Conservation (phyloP, 2,888 invertebrate genomes). For the Acanthacorydalis orientalis region DNA sequence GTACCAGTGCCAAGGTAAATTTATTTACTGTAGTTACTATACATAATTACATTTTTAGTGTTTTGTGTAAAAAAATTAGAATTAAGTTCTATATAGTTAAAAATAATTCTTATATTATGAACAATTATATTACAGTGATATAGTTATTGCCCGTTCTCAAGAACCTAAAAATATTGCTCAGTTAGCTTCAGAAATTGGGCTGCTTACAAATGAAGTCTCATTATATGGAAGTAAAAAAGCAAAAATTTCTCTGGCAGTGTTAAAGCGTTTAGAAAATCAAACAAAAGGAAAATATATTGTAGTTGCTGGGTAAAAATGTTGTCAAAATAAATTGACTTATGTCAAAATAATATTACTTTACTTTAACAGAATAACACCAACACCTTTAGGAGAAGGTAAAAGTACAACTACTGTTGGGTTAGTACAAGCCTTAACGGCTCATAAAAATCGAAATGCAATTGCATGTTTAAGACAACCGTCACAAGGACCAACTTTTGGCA, state of each 20-base stretch:
- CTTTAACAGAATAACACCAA: constrained; percentile 75
- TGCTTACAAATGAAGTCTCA: constrained; percentile 65
- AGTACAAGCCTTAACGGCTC: constrained; percentile 80
- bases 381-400: constrained; percentile 98
- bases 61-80: no score
- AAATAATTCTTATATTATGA: not conserved
- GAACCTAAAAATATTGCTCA: constrained; percentile 65
- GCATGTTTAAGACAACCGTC: constrained; percentile 94
- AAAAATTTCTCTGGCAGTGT: constrained; percentile 69
- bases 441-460: constrained; percentile 70
- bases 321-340: not conserved
- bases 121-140: constrained; percentile 45
- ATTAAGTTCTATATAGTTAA: no score
- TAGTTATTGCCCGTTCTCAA: constrained; percentile 76
- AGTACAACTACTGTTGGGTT: constrained; percentile 89
- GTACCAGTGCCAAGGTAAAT: constrained; percentile 71
- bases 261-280: constrained; percentile 53
- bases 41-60: no score
- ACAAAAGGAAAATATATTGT: constrained; percentile 82
- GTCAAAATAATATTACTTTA: not conserved
- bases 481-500: constrained; percentile 97
- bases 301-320: constrained; percentile 66
- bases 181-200: constrained; percentile 71
- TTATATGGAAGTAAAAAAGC: constrained; percentile 90
- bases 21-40: not conserved